Conservation (phyloP, 2,888 invertebrate species). For the Exocentrus adspersus region DNA sequence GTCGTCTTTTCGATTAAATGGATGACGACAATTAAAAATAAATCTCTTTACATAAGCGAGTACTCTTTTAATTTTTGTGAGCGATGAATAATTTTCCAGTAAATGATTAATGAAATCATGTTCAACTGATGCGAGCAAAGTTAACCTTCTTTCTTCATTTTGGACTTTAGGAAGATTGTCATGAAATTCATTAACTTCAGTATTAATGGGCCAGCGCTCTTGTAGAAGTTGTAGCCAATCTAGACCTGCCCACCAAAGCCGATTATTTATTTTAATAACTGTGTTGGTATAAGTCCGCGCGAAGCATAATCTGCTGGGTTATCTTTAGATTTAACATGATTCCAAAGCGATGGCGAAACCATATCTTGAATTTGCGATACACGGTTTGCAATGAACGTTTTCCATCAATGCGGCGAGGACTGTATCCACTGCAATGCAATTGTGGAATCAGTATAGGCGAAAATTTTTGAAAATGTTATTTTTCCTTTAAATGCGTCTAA, state of each 20-base stretch:
- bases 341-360: not conserved
- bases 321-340: too few relatives aligned
- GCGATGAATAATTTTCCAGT: constrained; percentile 9
- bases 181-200: too few relatives aligned
- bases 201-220: too few relatives aligned
- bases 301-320: too few relatives aligned
- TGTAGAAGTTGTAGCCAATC: too few relatives aligned
- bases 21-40: constrained; percentile 14
- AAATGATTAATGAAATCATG: not conserved
- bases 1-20: not conserved
- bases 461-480: not conserved
- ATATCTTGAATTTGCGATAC: constrained; percentile 1
- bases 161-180: too few relatives aligned
- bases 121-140: not conserved
- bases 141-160: too few relatives aligned
- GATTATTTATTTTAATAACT: too few relatives aligned
- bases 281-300: too few relatives aligned
- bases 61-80: constrained; percentile 12
- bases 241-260: too few relatives aligned
- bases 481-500: not conserved
- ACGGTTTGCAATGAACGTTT: constrained; percentile 5
- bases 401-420: not conserved
- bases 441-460: not conserved
- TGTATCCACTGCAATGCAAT: not conserved
- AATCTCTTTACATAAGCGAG: constrained; percentile 13